Evolutionary conservation across 2,797 vertebrate genomes (phyloP), one percentile per base, ranked within the genome.

Genomic region (Antrozous pallidus): DNA sequence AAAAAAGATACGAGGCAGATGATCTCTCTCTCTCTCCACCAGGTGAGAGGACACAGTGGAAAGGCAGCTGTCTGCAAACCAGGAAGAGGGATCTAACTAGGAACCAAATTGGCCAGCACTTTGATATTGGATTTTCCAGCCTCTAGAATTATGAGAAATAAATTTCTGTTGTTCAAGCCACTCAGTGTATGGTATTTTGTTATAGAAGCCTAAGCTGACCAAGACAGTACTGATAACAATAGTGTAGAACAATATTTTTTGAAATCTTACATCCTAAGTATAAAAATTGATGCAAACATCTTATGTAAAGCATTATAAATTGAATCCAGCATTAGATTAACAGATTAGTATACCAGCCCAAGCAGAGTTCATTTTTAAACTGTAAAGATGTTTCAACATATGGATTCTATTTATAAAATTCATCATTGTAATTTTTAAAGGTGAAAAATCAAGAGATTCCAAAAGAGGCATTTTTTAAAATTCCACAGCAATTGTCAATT

Each of bases 361-460:
- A 83, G 16, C 42, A 49, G 22, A 78, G 33, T 70, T 61, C 12
- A 17, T 70, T 77, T 84, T 8, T 40, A 89, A 89, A 77, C 69
- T 67, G 79, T 77, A 83, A 74, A 88, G 16, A 77, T 83, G 17
- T 51, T 61, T 70, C 28, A 65, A 73, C 10, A 47, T 45, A 67
- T 31, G 13, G 45, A 67, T 45, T 88, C 22, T 74, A 38, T 26
- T 74, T 65, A 73, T 73, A 63, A 54, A 80, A 88, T 36, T 87
- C 36, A 82, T 88, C 51, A 79, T 40, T 58, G 42, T 45, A 63
- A 47, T 28, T 74, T 69, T 80, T 69, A 74, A 79, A 73, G 22
- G 47, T 74, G 31, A 65, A 95, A 92, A 79, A 69, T 58, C 56
- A 94, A 85, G n/a, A 63, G 8, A 79, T 92, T 90, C 58, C 17